Evolutionary conservation across 2,888 invertebrate species (phyloP).

Genomic region (Choristoneura rosaceana): DNA sequence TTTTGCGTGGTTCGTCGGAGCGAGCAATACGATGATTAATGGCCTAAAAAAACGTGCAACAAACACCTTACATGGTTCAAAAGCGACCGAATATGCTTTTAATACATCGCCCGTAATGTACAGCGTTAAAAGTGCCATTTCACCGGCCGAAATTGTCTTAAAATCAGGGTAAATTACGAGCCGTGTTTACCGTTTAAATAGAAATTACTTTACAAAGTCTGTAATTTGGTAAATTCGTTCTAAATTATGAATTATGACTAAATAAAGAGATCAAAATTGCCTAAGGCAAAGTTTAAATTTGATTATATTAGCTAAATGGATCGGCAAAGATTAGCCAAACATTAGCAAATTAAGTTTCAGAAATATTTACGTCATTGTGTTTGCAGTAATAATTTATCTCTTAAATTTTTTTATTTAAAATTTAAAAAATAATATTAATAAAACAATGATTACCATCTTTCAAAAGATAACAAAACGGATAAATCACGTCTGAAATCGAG

Average conservation of each 20-base stretch:
- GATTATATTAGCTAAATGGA: background rate
- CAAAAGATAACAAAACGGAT: too few species aligned
- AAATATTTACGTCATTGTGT: background rate
- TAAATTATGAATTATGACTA: conserved; percentile 1
- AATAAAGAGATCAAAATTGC: background rate
- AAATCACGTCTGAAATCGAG: too few species aligned
- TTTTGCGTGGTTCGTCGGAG: conserved; percentile 22
- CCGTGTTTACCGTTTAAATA: background rate
- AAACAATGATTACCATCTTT: too few species aligned
- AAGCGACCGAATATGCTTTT: conserved; percentile 20
- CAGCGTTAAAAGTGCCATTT: background rate
- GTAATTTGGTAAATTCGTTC: conserved; percentile 1
- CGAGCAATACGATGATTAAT: conserved; percentile 38
- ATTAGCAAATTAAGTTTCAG: background rate
- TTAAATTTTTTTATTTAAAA: too few species aligned
- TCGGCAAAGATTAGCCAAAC: background rate
- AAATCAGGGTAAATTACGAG: background rate
- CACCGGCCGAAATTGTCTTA: background rate
- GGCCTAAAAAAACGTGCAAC: conserved; percentile 25
- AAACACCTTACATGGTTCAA: conserved; percentile 17
- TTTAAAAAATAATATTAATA: too few species aligned
- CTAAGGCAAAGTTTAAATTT: background rate
- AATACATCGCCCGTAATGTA: background rate
- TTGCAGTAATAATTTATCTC: too few species aligned
- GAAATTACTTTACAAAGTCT: background rate